A percentile compares a stretch with the other conserved stretches of the same genome.
phyloP scores from a whole-genome alignment of 2,888 invertebrate species.

The Bugula neritina region DNA sequence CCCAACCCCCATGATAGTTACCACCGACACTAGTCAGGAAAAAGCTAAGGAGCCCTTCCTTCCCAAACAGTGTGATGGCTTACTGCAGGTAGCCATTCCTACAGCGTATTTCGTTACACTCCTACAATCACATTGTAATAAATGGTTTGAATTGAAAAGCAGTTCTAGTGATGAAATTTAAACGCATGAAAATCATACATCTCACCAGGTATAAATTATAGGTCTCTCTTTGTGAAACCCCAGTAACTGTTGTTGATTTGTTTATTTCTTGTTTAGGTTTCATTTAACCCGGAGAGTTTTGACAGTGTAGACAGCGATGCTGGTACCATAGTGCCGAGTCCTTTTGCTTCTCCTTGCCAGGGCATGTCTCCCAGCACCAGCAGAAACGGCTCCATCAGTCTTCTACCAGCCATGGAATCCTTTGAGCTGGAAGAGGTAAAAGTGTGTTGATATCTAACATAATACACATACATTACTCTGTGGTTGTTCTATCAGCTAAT shows the following conservation, averaged over 20 bases:
- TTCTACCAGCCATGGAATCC: conserved; percentile 8
- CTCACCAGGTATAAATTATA: too few relatives aligned
- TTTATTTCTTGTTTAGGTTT: neutral
- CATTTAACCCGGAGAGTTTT: conserved; percentile 24
- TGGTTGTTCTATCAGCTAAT: too few relatives aligned
- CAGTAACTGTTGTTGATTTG: too few relatives aligned
- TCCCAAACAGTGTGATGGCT: conserved; percentile 13
- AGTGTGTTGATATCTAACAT: neutral
- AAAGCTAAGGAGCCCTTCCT: neutral
- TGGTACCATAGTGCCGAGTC: conserved; percentile 16
- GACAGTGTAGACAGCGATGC: conserved; percentile 25
- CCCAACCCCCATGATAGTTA: conserved; percentile 4
- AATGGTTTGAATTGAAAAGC: too few relatives aligned
- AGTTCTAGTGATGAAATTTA: too few relatives aligned
- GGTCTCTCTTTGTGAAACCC: too few relatives aligned
- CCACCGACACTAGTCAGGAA: neutral
- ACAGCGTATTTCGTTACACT: too few relatives aligned
- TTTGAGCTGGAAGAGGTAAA: conserved; percentile 24
- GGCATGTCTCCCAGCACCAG: conserved; percentile 13
- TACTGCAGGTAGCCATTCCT: conserved; percentile 24
- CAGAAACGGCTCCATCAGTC: conserved; percentile 17
- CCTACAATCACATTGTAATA: too few relatives aligned
- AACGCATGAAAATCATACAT: too few relatives aligned
- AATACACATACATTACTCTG: too few relatives aligned
- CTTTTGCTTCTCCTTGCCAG: conserved; percentile 17